Percentiles rank a stretch among this genome's conserved stretches.
These are phyloP conservation scores for Pipistrellus kuhlii DNA, from an alignment of 2,797 vertebrate species.

Conservation along the genomic window DNA sequence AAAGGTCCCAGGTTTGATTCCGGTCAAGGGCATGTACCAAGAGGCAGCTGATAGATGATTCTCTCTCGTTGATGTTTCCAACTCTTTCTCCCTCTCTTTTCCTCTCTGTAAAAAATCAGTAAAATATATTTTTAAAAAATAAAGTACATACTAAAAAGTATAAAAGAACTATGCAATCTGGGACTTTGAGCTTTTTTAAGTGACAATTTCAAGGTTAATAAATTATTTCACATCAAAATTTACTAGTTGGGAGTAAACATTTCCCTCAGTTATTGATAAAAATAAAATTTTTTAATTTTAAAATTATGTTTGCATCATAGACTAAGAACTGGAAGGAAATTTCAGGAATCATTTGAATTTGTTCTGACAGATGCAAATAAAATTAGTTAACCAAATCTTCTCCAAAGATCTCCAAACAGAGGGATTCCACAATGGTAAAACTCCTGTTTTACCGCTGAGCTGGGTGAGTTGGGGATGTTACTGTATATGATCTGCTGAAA, in stretches of 20 bases:
- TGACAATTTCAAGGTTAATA: conserved; percentile 17
- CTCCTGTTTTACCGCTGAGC: neutral
- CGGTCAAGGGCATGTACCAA: too few relatives aligned
- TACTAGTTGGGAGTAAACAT: conserved; percentile 40
- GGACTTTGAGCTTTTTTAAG: neutral
- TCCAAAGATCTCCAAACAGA: neutral
- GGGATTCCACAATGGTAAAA: neutral
- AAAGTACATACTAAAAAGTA: neutral
- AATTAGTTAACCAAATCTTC: conserved; percentile 1
- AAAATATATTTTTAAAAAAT: neutral
- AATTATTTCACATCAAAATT: neutral
- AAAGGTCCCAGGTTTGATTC: too few relatives aligned
- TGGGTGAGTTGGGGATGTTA: neutral
- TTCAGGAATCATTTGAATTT: conserved; percentile 21
- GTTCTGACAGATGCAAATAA: neutral
- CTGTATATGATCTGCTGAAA: neutral
- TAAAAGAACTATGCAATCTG: neutral
- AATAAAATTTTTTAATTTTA: neutral
- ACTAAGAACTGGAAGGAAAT: conserved; percentile 26
- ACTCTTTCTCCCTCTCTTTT: too few relatives aligned
- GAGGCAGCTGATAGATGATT: too few relatives aligned
- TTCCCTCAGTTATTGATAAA: conserved; percentile 38
- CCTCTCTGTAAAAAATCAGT: too few relatives aligned
- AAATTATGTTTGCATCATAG: conserved; percentile 3
- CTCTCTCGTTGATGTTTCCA: too few relatives aligned